Percentiles rank a stretch among this genome's conserved stretches.
These are phyloP conservation scores for Podarcis muralis DNA, from an alignment of 2,113 vertebrate species.

Conservation along the genomic window DNA sequence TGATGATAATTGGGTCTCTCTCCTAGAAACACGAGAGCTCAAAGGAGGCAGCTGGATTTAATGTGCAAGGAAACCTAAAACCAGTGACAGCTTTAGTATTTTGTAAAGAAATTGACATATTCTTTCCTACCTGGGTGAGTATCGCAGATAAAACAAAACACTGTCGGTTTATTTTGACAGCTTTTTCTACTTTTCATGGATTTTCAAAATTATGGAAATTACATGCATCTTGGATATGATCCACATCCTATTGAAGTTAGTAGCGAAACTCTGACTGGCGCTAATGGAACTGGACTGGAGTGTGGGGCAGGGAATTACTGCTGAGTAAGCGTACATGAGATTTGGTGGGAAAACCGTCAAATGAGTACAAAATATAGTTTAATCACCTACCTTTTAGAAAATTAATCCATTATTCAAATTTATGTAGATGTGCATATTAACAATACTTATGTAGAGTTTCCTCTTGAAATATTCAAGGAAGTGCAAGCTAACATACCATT, in stretches of 20 bases:
- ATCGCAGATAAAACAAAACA: constrained; percentile 4
- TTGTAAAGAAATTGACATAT: constrained; percentile 40
- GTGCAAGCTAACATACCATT: background rate
- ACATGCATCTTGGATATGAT: background rate
- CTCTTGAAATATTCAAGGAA: background rate
- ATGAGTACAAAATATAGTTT: background rate
- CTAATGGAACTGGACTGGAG: background rate
- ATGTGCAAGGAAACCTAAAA: constrained; percentile 74
- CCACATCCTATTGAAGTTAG: background rate
- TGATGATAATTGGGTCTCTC: constrained; percentile 72
- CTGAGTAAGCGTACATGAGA: background rate
- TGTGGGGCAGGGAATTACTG: background rate
- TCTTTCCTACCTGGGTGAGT: constrained; percentile 22
- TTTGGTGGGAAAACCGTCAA: background rate
- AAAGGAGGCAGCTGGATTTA: constrained; percentile 75
- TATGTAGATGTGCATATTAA: background rate
- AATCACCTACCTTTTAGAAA: background rate
- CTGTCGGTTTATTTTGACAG: background rate
- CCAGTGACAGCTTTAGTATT: constrained; percentile 60
- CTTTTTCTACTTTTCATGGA: background rate
- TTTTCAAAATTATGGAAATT: constrained; percentile 10
- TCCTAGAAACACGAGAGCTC: constrained; percentile 64
- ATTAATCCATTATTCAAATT: background rate
- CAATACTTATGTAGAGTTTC: background rate
- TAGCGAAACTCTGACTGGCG: background rate